A percentile compares a stretch with the other conserved stretches of the same genome.
Evolutionary conservation across 2,113 vertebrate genomes (phyloP).

Genomic region (Chloroceryle aenea): DNA sequence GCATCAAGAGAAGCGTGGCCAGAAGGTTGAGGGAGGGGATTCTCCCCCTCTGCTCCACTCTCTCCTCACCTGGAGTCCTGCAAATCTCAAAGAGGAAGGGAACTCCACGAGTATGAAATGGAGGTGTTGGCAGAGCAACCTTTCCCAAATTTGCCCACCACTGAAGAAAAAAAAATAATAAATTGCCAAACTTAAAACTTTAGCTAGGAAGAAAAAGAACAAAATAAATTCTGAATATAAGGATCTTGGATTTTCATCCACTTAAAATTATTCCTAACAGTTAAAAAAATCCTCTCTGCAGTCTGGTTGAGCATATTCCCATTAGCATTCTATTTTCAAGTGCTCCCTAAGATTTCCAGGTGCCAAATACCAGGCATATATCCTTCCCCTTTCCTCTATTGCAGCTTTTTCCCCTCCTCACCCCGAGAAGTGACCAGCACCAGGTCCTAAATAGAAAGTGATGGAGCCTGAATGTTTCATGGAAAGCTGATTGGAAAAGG

Average conservation of each 20-base stretch:
- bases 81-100: background rate
- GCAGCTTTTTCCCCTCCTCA: background rate
- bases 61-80: too few relatives aligned
- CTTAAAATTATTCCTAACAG: background rate
- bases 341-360: background rate
- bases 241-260: background rate
- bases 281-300: background rate
- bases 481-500: constrained; percentile 44
- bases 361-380: background rate
- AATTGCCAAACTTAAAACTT: background rate
- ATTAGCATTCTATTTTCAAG: background rate
- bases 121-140: background rate
- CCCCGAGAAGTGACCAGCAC: background rate
- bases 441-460: constrained; percentile 19
- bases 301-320: background rate
- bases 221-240: background rate
- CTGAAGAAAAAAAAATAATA: background rate
- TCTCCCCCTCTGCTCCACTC: too few relatives aligned
- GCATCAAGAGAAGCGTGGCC: too few relatives aligned
- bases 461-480: background rate
- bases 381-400: background rate
- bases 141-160: background rate
- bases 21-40: too few relatives aligned
- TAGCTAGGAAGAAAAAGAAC: background rate
- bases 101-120: background rate